Evolutionary conservation across 92 coral and sea anemone species (phyloP).

Genomic region (Paramuricea clavata): DNA sequence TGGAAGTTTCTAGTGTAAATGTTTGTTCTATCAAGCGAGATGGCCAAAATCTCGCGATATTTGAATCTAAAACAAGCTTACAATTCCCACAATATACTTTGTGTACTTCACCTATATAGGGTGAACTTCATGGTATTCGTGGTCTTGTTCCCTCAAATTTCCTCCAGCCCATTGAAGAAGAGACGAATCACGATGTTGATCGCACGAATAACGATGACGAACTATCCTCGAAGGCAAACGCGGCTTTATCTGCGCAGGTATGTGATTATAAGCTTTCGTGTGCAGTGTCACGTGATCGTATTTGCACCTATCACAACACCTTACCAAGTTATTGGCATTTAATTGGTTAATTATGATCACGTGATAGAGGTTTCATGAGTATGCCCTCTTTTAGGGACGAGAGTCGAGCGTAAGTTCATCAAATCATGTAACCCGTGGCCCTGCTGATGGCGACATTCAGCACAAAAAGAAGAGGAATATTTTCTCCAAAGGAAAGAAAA

Average conservation of each 20-base stretch:
- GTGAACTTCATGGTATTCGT: slow-evolving; percentile 92
- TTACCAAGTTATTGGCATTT: too few species aligned
- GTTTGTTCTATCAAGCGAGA: too few species aligned
- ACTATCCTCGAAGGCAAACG: slow-evolving; percentile 41
- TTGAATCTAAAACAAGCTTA: too few species aligned
- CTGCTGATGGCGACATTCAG: slow-evolving; percentile 63
- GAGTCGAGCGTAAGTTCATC: slow-evolving; percentile 60
- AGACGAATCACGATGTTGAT: neutral
- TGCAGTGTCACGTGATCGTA: too few species aligned
- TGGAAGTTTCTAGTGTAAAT: too few species aligned
- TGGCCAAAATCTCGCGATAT: too few species aligned
- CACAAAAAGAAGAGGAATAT: slow-evolving; percentile 91
- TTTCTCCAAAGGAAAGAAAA: slow-evolving; percentile 91
- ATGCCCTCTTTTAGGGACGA: slow-evolving; percentile 38
- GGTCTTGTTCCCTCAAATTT: slow-evolving; percentile 98
- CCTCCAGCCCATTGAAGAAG: slow-evolving; percentile 70
- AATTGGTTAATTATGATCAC: too few species aligned
- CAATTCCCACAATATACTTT: too few species aligned
- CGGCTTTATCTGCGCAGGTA: neutral
- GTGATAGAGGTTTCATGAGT: too few species aligned
- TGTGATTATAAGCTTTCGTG: too few species aligned
- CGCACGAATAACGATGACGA: neutral
- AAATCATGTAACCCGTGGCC: slow-evolving; percentile 66
- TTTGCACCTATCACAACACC: too few species aligned
- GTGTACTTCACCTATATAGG: too few species aligned